Evolutionary conservation across 2,797 vertebrate species (phyloP).

Genomic region (Pristis pectinata): DNA sequence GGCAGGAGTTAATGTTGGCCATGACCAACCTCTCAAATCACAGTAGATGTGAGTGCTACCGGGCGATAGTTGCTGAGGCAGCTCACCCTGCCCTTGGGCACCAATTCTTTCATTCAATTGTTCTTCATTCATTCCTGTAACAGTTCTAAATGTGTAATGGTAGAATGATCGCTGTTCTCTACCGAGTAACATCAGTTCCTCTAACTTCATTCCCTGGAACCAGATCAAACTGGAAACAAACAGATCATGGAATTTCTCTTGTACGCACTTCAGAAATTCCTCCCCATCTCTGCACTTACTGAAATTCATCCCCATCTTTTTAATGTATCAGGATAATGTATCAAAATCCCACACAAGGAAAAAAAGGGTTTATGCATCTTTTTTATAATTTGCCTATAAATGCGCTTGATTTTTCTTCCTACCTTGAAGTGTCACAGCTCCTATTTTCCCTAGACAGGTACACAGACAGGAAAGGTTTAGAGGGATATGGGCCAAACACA

Average conservation of each 20-base stretch:
- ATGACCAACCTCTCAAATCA: no score
- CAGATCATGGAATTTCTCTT: not conserved
- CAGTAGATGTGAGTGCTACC: no score
- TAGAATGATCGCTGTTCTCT: not conserved
- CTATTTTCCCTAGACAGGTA: not conserved
- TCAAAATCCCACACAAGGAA: not conserved
- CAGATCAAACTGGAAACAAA: not conserved
- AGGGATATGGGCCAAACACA: no score
- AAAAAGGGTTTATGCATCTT: not conserved
- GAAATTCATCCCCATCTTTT: no score
- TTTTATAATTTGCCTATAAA: not conserved
- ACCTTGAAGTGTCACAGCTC: not conserved
- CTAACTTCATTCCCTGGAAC: not conserved
- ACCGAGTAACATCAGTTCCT: not conserved
- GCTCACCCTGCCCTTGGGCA: no score
- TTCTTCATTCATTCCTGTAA: not conserved
- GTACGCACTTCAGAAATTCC: not conserved
- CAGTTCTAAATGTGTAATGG: not conserved
- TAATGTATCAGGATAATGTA: not conserved
- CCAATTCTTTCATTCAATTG: not conserved
- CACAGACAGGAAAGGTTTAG: no score
- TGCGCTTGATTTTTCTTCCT: not conserved
- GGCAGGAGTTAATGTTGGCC: no score
- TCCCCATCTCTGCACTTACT: not conserved
- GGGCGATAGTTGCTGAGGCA: no score